These are phyloP conservation scores for Loripinus fragilis DNA, from an alignment of 2,888 invertebrate genomes.

Conservation along the genomic window DNA sequence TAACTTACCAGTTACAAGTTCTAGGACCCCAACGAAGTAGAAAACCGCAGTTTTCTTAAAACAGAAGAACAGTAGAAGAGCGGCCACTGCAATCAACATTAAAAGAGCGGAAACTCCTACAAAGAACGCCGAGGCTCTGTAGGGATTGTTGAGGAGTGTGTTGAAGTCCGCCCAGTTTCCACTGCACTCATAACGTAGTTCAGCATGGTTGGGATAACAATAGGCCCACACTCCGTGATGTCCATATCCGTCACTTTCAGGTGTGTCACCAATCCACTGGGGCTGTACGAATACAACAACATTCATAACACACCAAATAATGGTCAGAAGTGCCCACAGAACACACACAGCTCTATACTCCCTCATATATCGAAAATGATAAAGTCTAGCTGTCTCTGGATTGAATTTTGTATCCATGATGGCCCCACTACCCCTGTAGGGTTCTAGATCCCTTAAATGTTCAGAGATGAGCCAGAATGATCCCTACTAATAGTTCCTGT, in stretches of 20 bases:
- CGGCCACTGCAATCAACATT: slow-evolving; percentile 93
- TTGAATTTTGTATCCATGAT: slow-evolving; percentile 69
- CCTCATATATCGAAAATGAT: slow-evolving; percentile 82
- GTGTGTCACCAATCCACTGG: slow-evolving; percentile 84
- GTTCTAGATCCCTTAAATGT: slow-evolving; percentile 34
- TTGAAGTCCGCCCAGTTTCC: slow-evolving; percentile 89
- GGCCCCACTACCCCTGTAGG: slow-evolving; percentile 48
- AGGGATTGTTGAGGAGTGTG: slow-evolving; percentile 92
- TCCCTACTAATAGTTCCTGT: slow-evolving; percentile 24
- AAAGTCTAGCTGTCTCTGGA: slow-evolving; percentile 74
- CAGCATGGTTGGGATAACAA: slow-evolving; percentile 85
- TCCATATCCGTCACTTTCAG: slow-evolving; percentile 87
- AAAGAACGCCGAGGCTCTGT: slow-evolving; percentile 93
- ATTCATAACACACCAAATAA: slow-evolving; percentile 98
- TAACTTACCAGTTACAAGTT: slow-evolving; percentile 94
- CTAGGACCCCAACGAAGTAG: slow-evolving; percentile 97
- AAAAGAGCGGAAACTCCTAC: slow-evolving; percentile 93
- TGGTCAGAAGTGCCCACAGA: slow-evolving; percentile 98
- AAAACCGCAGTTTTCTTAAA: slow-evolving; percentile 96
- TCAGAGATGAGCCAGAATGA: slow-evolving; percentile 37
- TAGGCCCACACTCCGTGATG: slow-evolving; percentile 96
- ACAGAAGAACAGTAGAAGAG: slow-evolving; percentile 95
- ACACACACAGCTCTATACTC: slow-evolving; percentile 93
- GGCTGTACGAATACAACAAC: slow-evolving; percentile 98
- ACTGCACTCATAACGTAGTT: slow-evolving; percentile 86